Conservation (phyloP, 2,113 vertebrate genomes). For the Anser brachyrhynchus region DNA sequence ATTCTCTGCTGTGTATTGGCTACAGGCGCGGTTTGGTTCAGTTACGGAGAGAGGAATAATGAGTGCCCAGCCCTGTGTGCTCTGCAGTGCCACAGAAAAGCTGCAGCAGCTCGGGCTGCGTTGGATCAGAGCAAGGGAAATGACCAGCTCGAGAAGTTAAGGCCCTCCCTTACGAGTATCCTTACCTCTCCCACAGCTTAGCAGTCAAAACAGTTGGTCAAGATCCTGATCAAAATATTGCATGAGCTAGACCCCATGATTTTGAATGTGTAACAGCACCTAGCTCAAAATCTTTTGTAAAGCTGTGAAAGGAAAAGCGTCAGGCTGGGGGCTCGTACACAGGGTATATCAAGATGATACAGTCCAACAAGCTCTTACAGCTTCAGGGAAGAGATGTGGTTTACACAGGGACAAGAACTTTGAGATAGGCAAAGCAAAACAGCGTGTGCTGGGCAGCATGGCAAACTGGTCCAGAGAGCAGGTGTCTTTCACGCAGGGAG, state of each 20-base stretch:
- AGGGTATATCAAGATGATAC: not conserved
- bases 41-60: not conserved
- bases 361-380: not conserved
- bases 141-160: not conserved
- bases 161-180: not conserved
- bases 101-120: not conserved
- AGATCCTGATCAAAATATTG: not conserved
- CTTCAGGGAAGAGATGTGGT: not conserved
- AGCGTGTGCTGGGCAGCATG: accelerated
- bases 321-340: not conserved
- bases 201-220: not conserved
- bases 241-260: accelerated
- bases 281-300: not conserved
- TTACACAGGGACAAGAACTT: not conserved
- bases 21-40: not conserved
- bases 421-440: not conserved
- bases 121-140: not conserved
- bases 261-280: not conserved
- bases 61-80: not conserved
- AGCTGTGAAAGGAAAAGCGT: not conserved
- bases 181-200: not conserved
- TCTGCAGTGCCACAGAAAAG: not conserved
- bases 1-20: not conserved
- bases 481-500: accelerated
- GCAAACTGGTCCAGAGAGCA: not conserved